A percentile compares a stretch with the other conserved stretches of the same genome.
Evolutionary conservation across 2,888 invertebrate species (phyloP).

Genomic region (Lordiphosa andalusiaca): DNA sequence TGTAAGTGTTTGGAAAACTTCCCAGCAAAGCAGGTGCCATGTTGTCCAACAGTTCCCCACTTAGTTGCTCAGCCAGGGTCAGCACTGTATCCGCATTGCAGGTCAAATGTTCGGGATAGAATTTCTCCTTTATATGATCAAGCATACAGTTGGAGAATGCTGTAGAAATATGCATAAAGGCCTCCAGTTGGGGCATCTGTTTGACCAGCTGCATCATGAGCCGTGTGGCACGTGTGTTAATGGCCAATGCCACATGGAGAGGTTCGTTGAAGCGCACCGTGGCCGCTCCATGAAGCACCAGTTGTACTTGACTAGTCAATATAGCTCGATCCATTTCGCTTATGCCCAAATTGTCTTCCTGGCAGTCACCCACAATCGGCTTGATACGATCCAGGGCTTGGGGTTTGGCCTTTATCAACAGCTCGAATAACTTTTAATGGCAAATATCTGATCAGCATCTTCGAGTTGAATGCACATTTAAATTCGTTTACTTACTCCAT

Average conservation of each 20-base stretch:
- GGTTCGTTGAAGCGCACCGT: conserved; percentile 90
- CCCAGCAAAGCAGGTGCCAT: conserved; percentile 66
- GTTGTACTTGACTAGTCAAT: conserved; percentile 78
- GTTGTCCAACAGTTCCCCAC: conserved; percentile 73
- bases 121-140: conserved; percentile 77
- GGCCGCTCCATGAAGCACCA: conserved; percentile 93
- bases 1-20: conserved; percentile 85
- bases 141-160: conserved; percentile 85
- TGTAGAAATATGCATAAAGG: conserved; percentile 85
- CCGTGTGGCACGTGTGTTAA: conserved; percentile 86
- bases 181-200: conserved; percentile 81
- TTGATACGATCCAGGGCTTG: conserved; percentile 72
- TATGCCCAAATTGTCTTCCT: conserved; percentile 77
- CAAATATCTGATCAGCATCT: background rate
- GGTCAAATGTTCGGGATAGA: conserved; percentile 74
- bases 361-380: conserved; percentile 79
- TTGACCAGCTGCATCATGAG: conserved; percentile 84
- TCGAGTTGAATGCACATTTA: background rate
- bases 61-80: conserved; percentile 68
- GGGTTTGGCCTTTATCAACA: conserved; percentile 54
- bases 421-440: conserved; percentile 19
- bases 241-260: conserved; percentile 84
- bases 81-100: conserved; percentile 76
- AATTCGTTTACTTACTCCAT: conserved; percentile 81
- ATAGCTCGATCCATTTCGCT: conserved; percentile 68